phyloP scores from a whole-genome alignment of 2,888 invertebrate species.

The Miltochrista miniata region DNA sequence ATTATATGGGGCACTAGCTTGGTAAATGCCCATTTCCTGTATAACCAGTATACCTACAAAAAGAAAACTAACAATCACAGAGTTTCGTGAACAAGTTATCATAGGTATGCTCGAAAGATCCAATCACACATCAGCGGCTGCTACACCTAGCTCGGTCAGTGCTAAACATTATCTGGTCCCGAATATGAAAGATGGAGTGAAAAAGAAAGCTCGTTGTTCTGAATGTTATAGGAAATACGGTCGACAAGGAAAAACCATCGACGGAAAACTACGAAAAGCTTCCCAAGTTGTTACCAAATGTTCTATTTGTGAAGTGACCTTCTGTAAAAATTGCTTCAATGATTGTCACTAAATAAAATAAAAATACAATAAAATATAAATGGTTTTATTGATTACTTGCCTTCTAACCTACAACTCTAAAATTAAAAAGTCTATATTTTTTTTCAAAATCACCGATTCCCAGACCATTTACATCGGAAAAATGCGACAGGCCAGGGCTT shows the following conservation, averaged over 20 bases:
- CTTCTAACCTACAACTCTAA: no score
- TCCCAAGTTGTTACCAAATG: constrained; percentile 15
- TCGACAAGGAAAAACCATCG: constrained; percentile 6
- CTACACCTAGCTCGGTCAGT: neutral
- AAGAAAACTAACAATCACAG: constrained; percentile 16
- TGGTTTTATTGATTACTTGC: no score
- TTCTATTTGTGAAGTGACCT: constrained; percentile 13
- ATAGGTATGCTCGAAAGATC: no score
- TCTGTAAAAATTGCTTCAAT: constrained; percentile 13
- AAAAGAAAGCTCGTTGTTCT: constrained; percentile 11
- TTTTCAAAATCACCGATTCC: neutral
- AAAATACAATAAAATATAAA: neutral
- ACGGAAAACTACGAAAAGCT: constrained; percentile 6
- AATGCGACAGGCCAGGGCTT: constrained; percentile 1
- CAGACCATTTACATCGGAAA: neutral
- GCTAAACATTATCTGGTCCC: neutral
- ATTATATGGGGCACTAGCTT: constrained; percentile 16
- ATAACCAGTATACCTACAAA: constrained; percentile 2
- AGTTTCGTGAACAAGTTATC: constrained; percentile 17
- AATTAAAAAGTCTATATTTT: neutral
- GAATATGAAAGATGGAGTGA: constrained; percentile 10
- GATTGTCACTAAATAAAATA: neutral
- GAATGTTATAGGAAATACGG: constrained; percentile 12
- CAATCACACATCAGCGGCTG: no score
- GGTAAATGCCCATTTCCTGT: constrained; percentile 1